A percentile compares a stretch with the other conserved stretches of the same genome.
These are phyloP conservation scores for Fissipunctia ypsillon DNA, from an alignment of 2,888 invertebrate species.

Conservation along the genomic window DNA sequence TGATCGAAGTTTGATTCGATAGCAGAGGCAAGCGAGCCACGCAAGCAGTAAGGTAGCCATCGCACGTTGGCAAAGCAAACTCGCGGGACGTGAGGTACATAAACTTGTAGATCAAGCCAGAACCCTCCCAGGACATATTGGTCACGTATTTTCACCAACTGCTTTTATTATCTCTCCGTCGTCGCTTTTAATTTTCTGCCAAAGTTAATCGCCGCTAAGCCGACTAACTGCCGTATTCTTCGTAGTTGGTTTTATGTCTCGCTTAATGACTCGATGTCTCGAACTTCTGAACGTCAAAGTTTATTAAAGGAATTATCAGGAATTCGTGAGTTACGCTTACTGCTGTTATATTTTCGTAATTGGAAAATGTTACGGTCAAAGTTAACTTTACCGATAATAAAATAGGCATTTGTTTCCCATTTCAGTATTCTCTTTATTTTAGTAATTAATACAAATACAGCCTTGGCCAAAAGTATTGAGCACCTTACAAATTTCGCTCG, in stretches of 20 bases:
- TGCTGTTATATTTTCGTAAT: slow-evolving; percentile 39
- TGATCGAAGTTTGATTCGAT: slow-evolving; percentile 83
- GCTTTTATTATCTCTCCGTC: slow-evolving; percentile 84
- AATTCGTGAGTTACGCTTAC: slow-evolving; percentile 42
- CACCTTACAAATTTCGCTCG: too few relatives aligned
- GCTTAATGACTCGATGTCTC: slow-evolving; percentile 68
- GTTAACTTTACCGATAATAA: slow-evolving; percentile 14
- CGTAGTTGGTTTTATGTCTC: slow-evolving; percentile 77
- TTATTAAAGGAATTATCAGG: slow-evolving; percentile 60
- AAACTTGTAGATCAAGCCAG: slow-evolving; percentile 77
- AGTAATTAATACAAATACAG: not conserved
- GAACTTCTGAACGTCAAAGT: slow-evolving; percentile 61
- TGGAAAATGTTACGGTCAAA: slow-evolving; percentile 38
- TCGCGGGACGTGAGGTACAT: slow-evolving; percentile 86
- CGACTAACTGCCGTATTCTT: slow-evolving; percentile 76
- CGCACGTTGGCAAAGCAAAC: slow-evolving; percentile 87
- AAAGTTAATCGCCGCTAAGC: slow-evolving; percentile 81
- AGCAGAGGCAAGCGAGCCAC: slow-evolving; percentile 75
- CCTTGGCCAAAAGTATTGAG: too few relatives aligned
- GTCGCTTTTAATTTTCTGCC: slow-evolving; percentile 86
- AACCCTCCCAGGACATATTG: slow-evolving; percentile 85
- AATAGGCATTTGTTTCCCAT: slow-evolving; percentile 7
- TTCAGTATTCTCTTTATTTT: not conserved
- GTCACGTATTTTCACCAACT: slow-evolving; percentile 86
- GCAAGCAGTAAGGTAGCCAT: slow-evolving; percentile 82